Base-by-base conservation (phyloP, 2,888 invertebrate species). In the Acrobasis suavella region DNA sequence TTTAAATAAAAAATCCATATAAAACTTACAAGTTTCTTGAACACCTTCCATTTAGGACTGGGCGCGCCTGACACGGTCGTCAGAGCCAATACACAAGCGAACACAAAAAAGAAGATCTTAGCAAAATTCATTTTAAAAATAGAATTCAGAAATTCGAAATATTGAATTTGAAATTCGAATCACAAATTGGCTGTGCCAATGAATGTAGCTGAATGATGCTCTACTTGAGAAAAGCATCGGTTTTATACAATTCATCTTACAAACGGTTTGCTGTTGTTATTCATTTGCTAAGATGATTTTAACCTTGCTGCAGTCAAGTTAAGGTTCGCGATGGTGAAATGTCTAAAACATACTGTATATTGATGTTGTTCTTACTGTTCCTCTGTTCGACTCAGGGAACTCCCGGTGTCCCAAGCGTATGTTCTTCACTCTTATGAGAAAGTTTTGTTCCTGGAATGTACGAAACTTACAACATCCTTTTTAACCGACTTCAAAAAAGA, bases 11-110 rank as follows among this genome's bases (percentile, higher is more conserved):
- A 56, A 8, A 51, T 63, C 22, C 1, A 2, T 22, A 22, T 2
- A 22, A 22, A 32, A 81, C 82, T 85, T 72, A 86, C 86, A 74
- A 86, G 71, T 78, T 80, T 86, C 69, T 85, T 86, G 63, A 85
- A 84, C 9, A 80, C 63, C 58, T 81, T 86, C 83, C 84, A 84
- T 64, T 72, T 72, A 0, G 86, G 85, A 39, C 77, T 75, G 0
- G 82, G 85, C 9, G 81, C 81, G 1, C 78, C 83, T 2, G 80
- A 72, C 0, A 82, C 83, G 6, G 76, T 62, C 17, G 71, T 70
- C 63, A 85, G 56, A 17, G 76, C 81, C 63, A 83, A 64, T 51
- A 81, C 68, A 64, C 82, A 76, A 63, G 80, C 78, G 63, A 82
- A 82, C 32, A 80, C 75, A 65, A 84, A 79, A 56, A 83, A 76